Percentiles rank a stretch among this genome's conserved stretches.
These are phyloP conservation scores for Apotomis capreana DNA, from an alignment of 2,888 invertebrate species.

Conservation along the genomic window DNA sequence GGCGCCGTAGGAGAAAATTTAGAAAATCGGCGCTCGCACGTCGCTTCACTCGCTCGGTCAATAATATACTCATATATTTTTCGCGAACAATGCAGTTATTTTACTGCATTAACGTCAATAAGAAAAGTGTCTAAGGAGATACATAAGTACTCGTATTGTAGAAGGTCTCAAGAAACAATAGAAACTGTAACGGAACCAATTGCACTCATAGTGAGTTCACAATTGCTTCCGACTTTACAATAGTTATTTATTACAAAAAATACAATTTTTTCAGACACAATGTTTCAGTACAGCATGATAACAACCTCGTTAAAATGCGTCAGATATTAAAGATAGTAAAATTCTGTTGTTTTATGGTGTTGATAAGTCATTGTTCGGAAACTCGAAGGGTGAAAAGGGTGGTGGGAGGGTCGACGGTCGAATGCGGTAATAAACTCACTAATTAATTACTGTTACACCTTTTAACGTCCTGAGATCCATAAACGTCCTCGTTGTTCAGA, in stretches of 20 bases:
- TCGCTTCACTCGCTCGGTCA: too few species aligned
- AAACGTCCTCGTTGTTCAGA: conserved; percentile 7
- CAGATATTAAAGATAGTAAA: conserved; percentile 46
- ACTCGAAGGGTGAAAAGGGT: conserved; percentile 69
- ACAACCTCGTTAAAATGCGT: conserved; percentile 31
- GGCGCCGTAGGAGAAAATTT: too few species aligned
- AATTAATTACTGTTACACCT: conserved; percentile 28
- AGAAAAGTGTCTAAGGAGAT: too few species aligned
- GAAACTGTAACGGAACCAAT: conserved; percentile 12
- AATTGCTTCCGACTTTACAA: conserved; percentile 17
- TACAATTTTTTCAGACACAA: conserved; percentile 27
- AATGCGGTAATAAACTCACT: conserved; percentile 63
- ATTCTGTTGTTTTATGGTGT: conserved; percentile 30
- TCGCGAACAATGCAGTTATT: too few species aligned
- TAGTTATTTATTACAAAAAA: conserved; percentile 21
- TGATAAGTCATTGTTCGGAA: conserved; percentile 45
- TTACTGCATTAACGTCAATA: too few species aligned
- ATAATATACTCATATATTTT: too few species aligned
- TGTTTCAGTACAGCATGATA: conserved; percentile 30
- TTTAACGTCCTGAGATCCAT: conserved; percentile 12
- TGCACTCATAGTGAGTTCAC: background rate
- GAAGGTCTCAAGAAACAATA: background rate
- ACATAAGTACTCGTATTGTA: too few species aligned
- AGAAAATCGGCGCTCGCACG: too few species aligned
- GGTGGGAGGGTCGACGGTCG: conserved; percentile 62